Evolutionary conservation across 2,797 vertebrate species (phyloP).

Genomic region (Sciurus carolinensis): DNA sequence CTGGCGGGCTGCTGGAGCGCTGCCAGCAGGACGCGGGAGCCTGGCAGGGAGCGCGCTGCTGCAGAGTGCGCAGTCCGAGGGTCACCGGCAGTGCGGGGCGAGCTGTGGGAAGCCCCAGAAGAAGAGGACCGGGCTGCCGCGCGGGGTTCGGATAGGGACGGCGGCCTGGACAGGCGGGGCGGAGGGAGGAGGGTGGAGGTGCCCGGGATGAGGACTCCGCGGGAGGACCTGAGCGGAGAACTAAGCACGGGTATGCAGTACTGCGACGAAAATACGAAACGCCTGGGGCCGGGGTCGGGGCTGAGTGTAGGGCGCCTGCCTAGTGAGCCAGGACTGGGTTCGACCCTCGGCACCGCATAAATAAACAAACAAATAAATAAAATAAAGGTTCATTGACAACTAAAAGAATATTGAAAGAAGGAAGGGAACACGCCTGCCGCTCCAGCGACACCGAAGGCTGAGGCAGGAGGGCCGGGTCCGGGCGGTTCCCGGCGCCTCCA

Average conservation of each 20-base stretch:
- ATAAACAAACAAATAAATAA: too few relatives aligned
- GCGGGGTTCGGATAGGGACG: background rate
- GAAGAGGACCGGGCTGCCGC: background rate
- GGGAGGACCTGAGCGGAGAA: background rate
- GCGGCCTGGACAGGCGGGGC: too few relatives aligned
- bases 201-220: background rate
- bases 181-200: background rate
- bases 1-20: background rate
- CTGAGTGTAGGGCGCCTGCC: too few relatives aligned
- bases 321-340: too few relatives aligned
- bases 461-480: too few relatives aligned
- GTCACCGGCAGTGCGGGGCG: background rate
- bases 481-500: rapidly evolving
- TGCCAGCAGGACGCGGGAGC: background rate
- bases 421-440: too few relatives aligned
- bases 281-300: too few relatives aligned
- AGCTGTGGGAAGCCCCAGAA: background rate
- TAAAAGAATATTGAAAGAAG: background rate
- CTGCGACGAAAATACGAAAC: background rate
- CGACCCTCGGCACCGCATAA: too few relatives aligned
- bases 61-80: background rate
- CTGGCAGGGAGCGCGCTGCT: background rate
- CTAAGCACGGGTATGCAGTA: background rate
- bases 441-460: too few relatives aligned
- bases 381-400: too few relatives aligned